A percentile compares a stretch with the other conserved stretches of the same genome.
These are phyloP conservation scores for Pristiophorus japonicus DNA, from an alignment of 2,113 vertebrate species.

Conservation along the genomic window DNA sequence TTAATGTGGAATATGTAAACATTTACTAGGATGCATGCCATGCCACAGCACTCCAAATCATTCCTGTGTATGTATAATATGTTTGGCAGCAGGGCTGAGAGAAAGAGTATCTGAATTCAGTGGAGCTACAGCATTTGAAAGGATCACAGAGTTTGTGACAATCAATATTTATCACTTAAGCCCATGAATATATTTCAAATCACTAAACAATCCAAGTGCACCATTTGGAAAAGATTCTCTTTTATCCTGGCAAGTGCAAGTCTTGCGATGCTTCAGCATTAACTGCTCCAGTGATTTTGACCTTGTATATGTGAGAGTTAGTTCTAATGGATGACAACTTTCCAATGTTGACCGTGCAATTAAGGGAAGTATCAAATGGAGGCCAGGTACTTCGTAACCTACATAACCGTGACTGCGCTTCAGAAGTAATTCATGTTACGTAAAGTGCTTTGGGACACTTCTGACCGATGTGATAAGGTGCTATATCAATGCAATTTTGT, in stretches of 20 bases:
- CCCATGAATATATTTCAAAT: constrained; percentile 26
- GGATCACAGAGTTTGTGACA: constrained; percentile 28
- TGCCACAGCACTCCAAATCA: neutral
- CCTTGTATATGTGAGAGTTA: neutral
- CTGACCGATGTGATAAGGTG: neutral
- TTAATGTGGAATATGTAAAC: neutral
- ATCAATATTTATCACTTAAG: constrained; percentile 34
- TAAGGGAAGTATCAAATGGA: constrained; percentile 2
- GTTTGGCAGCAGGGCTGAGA: neutral
- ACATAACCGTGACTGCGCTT: neutral
- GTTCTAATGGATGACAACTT: constrained; percentile 23
- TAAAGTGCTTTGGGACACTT: neutral
- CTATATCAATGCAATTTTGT: neutral
- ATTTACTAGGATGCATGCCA: neutral
- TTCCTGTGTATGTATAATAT: neutral
- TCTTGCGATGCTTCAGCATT: neutral
- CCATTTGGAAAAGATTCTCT: constrained; percentile 16
- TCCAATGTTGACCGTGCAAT: neutral
- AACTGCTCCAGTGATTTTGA: neutral
- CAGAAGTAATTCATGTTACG: neutral
- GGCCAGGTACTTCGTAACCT: neutral
- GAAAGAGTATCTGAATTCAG: neutral
- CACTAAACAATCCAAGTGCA: constrained; percentile 14
- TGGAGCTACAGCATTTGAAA: neutral
- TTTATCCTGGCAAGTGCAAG: neutral